Percentiles rank a stretch among this genome's conserved stretches.
Conservation (phyloP, 2,797 vertebrate genomes). For the Microtus obscurus region DNA sequence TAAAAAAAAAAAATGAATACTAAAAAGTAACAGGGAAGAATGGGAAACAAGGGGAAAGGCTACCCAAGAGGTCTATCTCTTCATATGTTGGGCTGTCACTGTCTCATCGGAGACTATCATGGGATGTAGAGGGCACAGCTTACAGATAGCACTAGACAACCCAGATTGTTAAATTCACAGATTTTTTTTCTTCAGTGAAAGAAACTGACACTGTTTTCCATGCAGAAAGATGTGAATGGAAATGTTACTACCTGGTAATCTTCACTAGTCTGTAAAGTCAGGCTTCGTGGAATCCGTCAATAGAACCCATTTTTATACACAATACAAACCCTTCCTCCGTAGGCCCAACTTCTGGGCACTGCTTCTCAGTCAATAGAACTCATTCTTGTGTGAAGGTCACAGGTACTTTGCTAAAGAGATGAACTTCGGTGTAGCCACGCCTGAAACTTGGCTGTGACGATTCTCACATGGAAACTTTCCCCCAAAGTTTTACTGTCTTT, state of each 20-base stretch:
- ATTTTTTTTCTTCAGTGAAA: neutral
- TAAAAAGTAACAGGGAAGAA: neutral
- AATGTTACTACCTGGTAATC: neutral
- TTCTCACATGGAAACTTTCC: neutral
- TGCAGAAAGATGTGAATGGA: neutral
- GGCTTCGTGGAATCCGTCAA: neutral
- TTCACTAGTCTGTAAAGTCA: neutral
- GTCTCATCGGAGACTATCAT: neutral
- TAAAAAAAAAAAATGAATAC: no score
- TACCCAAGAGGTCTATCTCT: conserved; percentile 11
- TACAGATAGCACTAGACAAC: neutral
- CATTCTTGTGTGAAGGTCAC: no score
- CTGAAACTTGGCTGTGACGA: neutral
- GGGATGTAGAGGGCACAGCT: neutral
- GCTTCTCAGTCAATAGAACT: neutral
- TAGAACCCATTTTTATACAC: neutral
- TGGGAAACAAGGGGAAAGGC: neutral
- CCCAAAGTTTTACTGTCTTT: neutral
- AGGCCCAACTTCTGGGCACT: neutral
- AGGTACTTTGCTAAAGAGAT: neutral
- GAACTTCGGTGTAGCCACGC: neutral
- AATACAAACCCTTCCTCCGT: neutral
- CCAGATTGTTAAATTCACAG: neutral
- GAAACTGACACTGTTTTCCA: neutral
- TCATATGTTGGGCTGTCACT: neutral